Percentiles rank a stretch among this genome's conserved stretches.
phyloP scores from a whole-genome alignment of 2,888 invertebrate genomes.

The Athrips mouffetella region DNA sequence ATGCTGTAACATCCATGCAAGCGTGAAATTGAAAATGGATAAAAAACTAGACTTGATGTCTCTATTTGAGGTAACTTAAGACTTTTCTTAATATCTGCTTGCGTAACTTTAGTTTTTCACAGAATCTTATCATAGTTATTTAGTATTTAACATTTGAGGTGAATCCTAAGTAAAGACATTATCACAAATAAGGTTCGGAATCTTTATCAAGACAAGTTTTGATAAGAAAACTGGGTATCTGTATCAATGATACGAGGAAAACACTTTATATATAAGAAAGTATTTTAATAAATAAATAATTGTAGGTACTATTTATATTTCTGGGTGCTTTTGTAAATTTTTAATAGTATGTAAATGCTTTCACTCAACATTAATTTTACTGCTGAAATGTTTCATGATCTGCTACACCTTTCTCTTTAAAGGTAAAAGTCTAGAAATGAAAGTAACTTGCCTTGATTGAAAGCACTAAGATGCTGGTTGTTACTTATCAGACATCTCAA shows the following conservation, averaged over 20 bases:
- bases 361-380: not conserved
- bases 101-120: not conserved
- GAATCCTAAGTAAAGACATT: not conserved
- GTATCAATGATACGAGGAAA: not conserved
- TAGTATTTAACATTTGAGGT: constrained; percentile 3
- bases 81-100: not conserved
- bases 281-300: not conserved
- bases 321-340: not conserved
- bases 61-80: constrained; percentile 67
- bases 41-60: constrained; percentile 73
- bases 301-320: not conserved
- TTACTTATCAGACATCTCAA: no score
- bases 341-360: not conserved
- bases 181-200: not conserved
- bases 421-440: constrained; percentile 48
- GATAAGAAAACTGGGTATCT: constrained; percentile 2
- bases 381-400: constrained; percentile 6
- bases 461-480: no score
- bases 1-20: constrained; percentile 50
- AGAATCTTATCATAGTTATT: constrained; percentile 8
- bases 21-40: constrained; percentile 59
- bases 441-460: constrained; percentile 52
- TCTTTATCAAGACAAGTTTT: not conserved
- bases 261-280: not conserved
- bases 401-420: constrained; percentile 30